Evolutionary conservation across 2,113 vertebrate species (phyloP).

Genomic region (Paratilapia polleni): DNA sequence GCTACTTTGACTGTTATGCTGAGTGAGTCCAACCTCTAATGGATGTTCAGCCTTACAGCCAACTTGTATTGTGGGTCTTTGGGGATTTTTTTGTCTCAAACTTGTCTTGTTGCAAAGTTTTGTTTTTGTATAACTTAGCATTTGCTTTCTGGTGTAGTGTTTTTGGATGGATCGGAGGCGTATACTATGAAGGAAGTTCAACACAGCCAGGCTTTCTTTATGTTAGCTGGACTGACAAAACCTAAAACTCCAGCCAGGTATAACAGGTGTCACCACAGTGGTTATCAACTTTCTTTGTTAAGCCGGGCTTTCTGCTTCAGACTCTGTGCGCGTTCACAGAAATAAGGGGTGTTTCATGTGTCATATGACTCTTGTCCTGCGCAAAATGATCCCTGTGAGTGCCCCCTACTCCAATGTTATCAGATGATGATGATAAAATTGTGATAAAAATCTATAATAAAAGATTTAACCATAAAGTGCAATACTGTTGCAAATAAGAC

Average conservation of each 20-base stretch:
- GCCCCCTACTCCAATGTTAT: background rate
- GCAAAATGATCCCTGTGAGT: too few relatives aligned
- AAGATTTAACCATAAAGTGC: background rate
- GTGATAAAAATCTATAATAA: background rate
- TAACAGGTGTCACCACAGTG: background rate
- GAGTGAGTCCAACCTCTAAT: too few relatives aligned
- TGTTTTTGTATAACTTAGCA: background rate
- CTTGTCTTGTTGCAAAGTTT: too few relatives aligned
- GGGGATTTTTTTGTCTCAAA: too few relatives aligned
- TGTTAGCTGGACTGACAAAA: background rate
- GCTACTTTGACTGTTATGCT: too few relatives aligned
- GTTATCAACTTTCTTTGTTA: background rate
- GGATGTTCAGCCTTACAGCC: too few relatives aligned
- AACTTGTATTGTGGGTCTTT: too few relatives aligned
- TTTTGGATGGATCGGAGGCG: background rate
- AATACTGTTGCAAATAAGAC: accelerated
- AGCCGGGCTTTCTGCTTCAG: too few relatives aligned
- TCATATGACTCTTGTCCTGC: too few relatives aligned
- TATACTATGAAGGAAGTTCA: background rate
- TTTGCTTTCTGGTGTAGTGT: background rate
- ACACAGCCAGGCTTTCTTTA: background rate
- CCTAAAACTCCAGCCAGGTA: background rate
- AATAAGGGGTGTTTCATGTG: too few relatives aligned
- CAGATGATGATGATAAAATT: background rate
- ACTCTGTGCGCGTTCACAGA: too few relatives aligned